These are phyloP conservation scores for Balaenoptera acutorostrata DNA, from an alignment of 2,113 vertebrate genomes.

Conservation along the genomic window DNA sequence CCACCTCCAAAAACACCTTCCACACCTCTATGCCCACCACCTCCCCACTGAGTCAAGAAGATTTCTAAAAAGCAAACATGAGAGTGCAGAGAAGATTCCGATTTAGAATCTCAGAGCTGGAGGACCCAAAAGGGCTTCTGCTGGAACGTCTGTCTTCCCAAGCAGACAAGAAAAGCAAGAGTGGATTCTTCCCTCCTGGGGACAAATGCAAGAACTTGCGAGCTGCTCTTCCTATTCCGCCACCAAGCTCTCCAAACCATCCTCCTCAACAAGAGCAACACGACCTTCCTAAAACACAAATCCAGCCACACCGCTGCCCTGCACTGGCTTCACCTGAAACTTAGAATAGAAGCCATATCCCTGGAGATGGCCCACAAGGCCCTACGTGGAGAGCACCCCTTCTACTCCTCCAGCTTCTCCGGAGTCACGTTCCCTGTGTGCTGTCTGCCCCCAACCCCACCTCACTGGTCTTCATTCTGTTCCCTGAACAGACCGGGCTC, in stretches of 20 bases:
- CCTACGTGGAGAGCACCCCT: rapidly evolving
- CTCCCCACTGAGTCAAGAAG: background rate
- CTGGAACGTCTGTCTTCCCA: background rate
- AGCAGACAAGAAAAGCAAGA: background rate
- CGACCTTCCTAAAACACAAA: background rate
- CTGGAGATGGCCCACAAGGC: background rate
- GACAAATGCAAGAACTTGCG: background rate
- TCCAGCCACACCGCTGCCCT: background rate
- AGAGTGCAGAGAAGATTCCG: background rate
- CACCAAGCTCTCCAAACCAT: background rate
- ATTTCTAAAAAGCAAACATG: background rate
- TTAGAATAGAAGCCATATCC: background rate
- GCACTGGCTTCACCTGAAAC: background rate
- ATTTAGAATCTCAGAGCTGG: background rate
- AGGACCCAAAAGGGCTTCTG: background rate
- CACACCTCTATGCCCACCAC: background rate
- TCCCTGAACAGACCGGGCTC: background rate
- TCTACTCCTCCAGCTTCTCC: background rate
- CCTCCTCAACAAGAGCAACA: background rate
- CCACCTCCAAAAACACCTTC: background rate
- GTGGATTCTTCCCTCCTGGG: background rate
- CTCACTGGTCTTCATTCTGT: background rate
- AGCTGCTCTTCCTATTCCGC: background rate
- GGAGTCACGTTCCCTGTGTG: background rate
- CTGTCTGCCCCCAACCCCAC: background rate